Percentiles rank a stretch among this genome's conserved stretches.
phyloP scores from a whole-genome alignment of 2,797 vertebrate genomes.

The Chiloscyllium punctatum region DNA sequence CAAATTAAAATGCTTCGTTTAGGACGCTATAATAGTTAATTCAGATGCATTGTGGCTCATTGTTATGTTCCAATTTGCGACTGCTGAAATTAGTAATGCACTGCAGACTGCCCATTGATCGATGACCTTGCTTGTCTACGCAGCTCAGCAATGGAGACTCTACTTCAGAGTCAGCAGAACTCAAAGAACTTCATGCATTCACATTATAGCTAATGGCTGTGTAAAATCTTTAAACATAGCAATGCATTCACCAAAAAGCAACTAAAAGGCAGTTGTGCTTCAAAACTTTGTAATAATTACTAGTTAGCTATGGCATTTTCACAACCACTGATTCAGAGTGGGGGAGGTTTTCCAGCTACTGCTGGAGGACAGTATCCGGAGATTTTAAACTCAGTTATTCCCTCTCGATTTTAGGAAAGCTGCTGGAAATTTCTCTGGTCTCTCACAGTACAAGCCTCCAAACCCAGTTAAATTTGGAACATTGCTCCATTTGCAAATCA shows the following conservation, averaged over 20 bases:
- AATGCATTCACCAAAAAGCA: neutral
- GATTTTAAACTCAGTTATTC: neutral
- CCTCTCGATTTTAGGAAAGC: neutral
- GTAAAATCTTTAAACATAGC: neutral
- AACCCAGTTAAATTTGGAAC: neutral
- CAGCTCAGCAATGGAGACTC: neutral
- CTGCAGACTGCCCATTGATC: neutral
- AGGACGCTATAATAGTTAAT: neutral
- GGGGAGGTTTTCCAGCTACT: too few species aligned
- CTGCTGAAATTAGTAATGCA: neutral
- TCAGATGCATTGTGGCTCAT: neutral
- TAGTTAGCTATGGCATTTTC: neutral
- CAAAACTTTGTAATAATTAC: neutral
- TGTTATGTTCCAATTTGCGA: neutral
- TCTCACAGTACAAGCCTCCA: neutral
- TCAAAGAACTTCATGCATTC: neutral
- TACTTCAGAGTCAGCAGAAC: neutral
- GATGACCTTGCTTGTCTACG: neutral
- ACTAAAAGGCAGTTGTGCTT: neutral
- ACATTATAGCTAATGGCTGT: neutral
- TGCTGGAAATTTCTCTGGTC: neutral
- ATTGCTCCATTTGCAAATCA: neutral
- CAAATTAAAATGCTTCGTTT: neutral
- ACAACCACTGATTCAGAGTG: too few species aligned
- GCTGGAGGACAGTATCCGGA: neutral